These are phyloP conservation scores for Autographa pulchrina DNA, from an alignment of 2,888 invertebrate genomes.

Conservation along the genomic window DNA sequence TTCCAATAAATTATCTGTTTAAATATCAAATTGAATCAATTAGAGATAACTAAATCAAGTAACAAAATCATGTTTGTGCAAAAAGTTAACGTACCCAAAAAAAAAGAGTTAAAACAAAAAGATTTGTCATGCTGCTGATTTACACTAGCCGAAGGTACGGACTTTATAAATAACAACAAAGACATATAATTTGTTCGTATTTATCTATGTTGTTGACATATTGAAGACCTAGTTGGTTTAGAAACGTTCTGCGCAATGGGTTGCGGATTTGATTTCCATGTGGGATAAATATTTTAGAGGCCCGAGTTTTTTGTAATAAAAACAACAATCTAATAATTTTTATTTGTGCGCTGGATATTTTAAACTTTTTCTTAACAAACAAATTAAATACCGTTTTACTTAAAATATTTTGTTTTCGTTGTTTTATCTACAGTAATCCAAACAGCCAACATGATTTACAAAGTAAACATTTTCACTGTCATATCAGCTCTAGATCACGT, in stretches of 20 bases:
- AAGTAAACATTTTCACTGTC: neutral
- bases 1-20: no score
- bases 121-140: no score
- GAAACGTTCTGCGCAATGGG: neutral
- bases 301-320: no score
- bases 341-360: no score
- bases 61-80: neutral
- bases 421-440: neutral
- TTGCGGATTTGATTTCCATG: neutral
- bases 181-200: no score
- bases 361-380: no score
- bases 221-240: neutral
- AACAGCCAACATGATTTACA: neutral
- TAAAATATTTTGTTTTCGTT: no score
- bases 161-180: neutral
- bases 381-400: no score
- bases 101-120: neutral
- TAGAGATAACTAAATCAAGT: no score
- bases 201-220: neutral
- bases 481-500: slow-evolving; percentile 6
- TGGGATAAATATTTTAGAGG: neutral
- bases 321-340: no score
- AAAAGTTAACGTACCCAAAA: neutral
- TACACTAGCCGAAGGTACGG: neutral
- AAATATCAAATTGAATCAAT: no score